Base-by-base conservation (phyloP, 2,888 invertebrate species). In the Beris chalybata region DNA sequence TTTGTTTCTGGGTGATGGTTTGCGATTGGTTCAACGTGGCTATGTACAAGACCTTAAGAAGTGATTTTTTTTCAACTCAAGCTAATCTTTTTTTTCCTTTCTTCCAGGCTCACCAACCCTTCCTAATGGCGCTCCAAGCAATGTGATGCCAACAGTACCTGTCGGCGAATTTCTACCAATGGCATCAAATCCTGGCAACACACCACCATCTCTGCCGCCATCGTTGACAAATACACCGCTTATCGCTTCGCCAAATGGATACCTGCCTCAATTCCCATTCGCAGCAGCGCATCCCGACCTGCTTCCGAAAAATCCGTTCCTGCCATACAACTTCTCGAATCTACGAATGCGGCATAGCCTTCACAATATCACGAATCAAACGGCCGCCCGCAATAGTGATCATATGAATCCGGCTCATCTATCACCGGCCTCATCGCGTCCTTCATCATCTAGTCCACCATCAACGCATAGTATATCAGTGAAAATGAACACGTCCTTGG, bases 251-350 rank as follows among this genome's bases (percentile, higher is more conserved):
- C 84, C 86, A 11, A 84, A 85, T 4, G 80, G 83, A 1, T 83
- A 86, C 70, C 75, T 87, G 71, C 86, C 86, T 48, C 84, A 85
- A 52, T 76, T 87, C 38, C 84, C 86, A 5, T 86, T 86, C 73
- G 78, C 82, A 5, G 50, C 65, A 5, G 80, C 83, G 44, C 84
- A 84, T 65, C 81, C 82, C 0, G 83, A 85, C 64, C 70, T 85
- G n/a, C 77, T 83, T 2, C 74, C 85, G 52, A 82, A 84, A 71
- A 85, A 84, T 69, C 85, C 85, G 44, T 81, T 86, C 56, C 84
- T 80, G 72, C 85, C 86, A n/a, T 87, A 86, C 71, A 85, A 85
- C 55, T 83, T 85, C 29, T 76, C 85, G 43, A 75, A 74, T 0
- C 56, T 81, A 47, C 73, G 79, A 22, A 74, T 75, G 3, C 75